These are phyloP conservation scores for Ceratotherium simum DNA, from an alignment of 2,113 vertebrate genomes.

Conservation along the genomic window DNA sequence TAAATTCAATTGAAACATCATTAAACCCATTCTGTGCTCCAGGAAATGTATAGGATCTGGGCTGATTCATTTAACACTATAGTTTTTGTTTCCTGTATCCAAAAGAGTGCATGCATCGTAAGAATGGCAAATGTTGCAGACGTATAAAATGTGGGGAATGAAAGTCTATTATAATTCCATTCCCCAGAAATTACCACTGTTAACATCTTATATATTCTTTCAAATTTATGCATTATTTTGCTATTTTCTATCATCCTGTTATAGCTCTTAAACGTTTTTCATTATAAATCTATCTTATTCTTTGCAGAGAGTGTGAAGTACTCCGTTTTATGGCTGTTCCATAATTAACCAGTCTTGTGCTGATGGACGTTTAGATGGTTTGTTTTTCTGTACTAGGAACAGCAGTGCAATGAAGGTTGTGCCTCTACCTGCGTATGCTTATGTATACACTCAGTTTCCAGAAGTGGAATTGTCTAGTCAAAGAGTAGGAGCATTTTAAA, in stretches of 20 bases:
- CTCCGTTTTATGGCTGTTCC: neutral
- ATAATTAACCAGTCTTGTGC: neutral
- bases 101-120: neutral
- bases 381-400: neutral
- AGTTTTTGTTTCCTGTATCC: conserved; percentile 43
- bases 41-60: neutral
- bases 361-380: neutral
- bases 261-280: neutral
- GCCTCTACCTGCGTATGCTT: neutral
- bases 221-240: neutral
- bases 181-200: neutral
- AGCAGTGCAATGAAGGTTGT: neutral
- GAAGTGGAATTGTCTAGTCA: neutral
- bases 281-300: neutral
- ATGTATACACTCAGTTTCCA: neutral
- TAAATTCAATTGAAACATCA: neutral
- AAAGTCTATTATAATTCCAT: neutral
- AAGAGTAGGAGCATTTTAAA: neutral
- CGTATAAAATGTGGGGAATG: neutral
- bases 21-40: neutral
- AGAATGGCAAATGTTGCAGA: neutral
- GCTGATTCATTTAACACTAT: neutral
- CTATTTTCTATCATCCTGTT: neutral
- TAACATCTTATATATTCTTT: neutral
- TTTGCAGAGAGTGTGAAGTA: neutral